Evolutionary conservation across 2,797 vertebrate species (phyloP), one percentile per base, ranked within the genome.

Genomic region (Galagoides demidoff): DNA sequence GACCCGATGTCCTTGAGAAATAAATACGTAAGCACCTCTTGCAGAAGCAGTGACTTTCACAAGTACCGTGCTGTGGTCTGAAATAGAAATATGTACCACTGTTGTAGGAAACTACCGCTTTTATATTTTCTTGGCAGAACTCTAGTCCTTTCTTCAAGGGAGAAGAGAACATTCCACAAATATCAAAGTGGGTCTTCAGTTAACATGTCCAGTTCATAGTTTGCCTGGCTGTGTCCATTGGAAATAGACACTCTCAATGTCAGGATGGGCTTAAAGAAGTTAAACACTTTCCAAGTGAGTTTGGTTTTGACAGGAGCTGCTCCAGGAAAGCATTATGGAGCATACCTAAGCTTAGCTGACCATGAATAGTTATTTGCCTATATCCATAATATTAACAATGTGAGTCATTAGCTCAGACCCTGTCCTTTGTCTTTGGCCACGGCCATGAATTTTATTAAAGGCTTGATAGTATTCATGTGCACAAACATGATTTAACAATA

Each of bases 261-360:
- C 87, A 27, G 31, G 5, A 4, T 13, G 29, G 79, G 79, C 37
- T 90, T 92, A 39, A 61, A 63, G 78, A 79, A 79, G 90, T 95
- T 90, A 96, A 96, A 94, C 77, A 96, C 94, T 96, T 86, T 84
- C 96, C 34, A 1, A 22, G 73, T 37, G 86, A 94, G 78, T 94
- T 94, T 95, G 84, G 91, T 95, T 92, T 68, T 61, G 66, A 95
- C 73, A 95, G 45, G 27, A 90, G 13, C 71, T 23, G 0, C 83
- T 96, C 85, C 43, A 49, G 79, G 70, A 87, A 94, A 77, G 94
- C 90, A 29, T 89, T 85, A 83, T 76, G 63, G 68, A 94, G 85
- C 95, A 95, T 63, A 91, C 81, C 52, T 81, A 59, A 91, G 78
- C 92, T 91, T 87, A 86, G 71, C 83, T 97, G 92, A 82, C 74